Percentiles rank a stretch among this genome's conserved stretches.
phyloP scores from a whole-genome alignment of 2,888 invertebrate genomes.

The Bhutanitis thaidina region DNA sequence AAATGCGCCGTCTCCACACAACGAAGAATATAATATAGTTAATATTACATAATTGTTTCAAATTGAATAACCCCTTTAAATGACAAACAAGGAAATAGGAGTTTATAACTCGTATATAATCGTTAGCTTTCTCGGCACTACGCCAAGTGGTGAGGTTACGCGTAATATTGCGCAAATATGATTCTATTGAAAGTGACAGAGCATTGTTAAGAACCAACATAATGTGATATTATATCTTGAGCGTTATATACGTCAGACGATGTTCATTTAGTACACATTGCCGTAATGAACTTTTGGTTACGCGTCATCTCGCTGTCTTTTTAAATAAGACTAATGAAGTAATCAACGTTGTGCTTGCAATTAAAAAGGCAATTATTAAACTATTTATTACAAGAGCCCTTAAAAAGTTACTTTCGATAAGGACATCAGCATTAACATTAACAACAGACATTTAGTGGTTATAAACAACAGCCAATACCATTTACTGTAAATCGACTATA shows the following conservation, averaged over 20 bases:
- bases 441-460: slow-evolving; percentile 8
- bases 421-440: not conserved
- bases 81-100: not conserved
- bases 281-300: slow-evolving; percentile 7
- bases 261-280: too few species aligned
- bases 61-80: not conserved
- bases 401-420: too few species aligned
- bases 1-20: too few species aligned
- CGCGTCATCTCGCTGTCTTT: slow-evolving; percentile 6
- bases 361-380: too few species aligned
- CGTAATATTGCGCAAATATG: slow-evolving; percentile 17
- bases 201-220: slow-evolving; percentile 8
- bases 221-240: not conserved
- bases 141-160: slow-evolving; percentile 5
- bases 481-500: too few species aligned
- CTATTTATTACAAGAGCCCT: too few species aligned
- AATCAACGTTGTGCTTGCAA: not conserved
- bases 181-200: slow-evolving; percentile 17
- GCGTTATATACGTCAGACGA: not conserved
- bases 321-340: not conserved
- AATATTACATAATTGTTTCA: not conserved
- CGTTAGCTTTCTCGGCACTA: slow-evolving; percentile 10
- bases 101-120: not conserved
- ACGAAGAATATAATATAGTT: too few species aligned
- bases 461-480: too few species aligned